phyloP scores from a whole-genome alignment of 2,888 invertebrate genomes.

The Enchytraeus crypticus region DNA sequence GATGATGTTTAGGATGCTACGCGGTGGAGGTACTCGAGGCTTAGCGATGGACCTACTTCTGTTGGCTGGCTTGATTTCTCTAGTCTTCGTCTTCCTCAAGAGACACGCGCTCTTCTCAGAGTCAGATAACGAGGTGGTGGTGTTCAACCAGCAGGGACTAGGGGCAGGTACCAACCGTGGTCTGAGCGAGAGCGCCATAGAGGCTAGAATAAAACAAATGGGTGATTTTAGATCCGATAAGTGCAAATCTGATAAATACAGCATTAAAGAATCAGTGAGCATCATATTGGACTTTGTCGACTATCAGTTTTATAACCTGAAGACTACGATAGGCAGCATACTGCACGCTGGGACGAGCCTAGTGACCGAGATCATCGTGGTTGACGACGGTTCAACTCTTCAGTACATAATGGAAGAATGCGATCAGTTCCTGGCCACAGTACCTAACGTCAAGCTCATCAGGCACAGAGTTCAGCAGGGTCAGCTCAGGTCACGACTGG shows the following conservation, averaged over 20 bases:
- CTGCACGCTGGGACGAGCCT: slow-evolving; percentile 13
- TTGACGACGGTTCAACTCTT: slow-evolving; percentile 28
- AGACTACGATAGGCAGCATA: slow-evolving; percentile 22
- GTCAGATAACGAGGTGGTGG: neutral
- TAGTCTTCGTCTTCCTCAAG: neutral
- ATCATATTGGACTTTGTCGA: slow-evolving; percentile 28
- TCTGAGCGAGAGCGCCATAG: neutral
- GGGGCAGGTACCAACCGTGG: neutral
- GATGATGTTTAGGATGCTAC: neutral
- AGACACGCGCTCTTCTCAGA: neutral
- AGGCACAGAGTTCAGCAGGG: slow-evolving; percentile 13
- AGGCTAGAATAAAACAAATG: slow-evolving; percentile 3
- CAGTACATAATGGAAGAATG: slow-evolving; percentile 19
- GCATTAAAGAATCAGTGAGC: slow-evolving; percentile 9
- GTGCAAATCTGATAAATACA: neutral
- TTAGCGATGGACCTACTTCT: neutral
- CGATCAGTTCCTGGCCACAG: slow-evolving; percentile 9
- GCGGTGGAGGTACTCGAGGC: neutral
- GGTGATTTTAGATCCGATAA: slow-evolving; percentile 4
- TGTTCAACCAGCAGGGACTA: neutral
- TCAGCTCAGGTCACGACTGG: slow-evolving; percentile 12
- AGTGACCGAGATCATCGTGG: slow-evolving; percentile 24
- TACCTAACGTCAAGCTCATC: slow-evolving; percentile 16
- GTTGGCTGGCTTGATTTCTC: neutral
- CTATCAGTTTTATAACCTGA: slow-evolving; percentile 27